Base-by-base conservation (phyloP, 2,113 vertebrate genomes). In the Campylorhamphus procurvoides region DNA sequence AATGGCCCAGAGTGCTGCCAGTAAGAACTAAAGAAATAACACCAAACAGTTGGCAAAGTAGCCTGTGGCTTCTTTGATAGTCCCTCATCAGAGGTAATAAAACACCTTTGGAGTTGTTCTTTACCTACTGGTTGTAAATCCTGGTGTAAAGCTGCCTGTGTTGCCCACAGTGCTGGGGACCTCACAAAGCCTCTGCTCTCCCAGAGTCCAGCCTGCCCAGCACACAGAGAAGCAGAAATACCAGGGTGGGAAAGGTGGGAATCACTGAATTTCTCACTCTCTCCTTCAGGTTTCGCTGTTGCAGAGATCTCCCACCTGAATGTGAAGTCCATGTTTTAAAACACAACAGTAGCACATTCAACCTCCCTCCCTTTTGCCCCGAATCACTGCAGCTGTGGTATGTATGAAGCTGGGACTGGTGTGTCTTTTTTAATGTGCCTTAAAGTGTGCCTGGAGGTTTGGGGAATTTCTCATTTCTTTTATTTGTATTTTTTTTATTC, bases 281-380 rank as follows among this genome's bases (percentile, higher is more conserved):
- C 13, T 87, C 63, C 31, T 84, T 87, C 52, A 71, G 60, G 62
- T 59, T 50, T 71, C 1, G 3, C 39, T 56, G 68, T 13, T 44
- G 39, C 6, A 22, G 68, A 52, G 44, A 59, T 23, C 37, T 69
- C 42, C 33, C 0, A 2, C 33, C 59, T 40, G 17, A 75, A 74
- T 23, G 63, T 71, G 42, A 71, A 81, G 72, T 16, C 72, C 16
- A 0, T 74, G 27, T 92, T 93, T 92, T 67, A 84, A 74, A 92
- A 96, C 92, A 96, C 96, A 91, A 96, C 92, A 96, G 87, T 96
- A 88, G 63, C 78, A 15, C 79, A 96, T 96, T 97, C 93, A 96
- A 1, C 3, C 5, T 63, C 39, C 69, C 82, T 83, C 49, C 13
- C 89, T 71, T 69, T 12, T 72, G 87, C 90, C 96, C 73, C 92